Percentiles rank a stretch among this genome's conserved stretches.
phyloP scores from a whole-genome alignment of 1,140 invertebrate genomes.

The Solenopsis invicta region DNA sequence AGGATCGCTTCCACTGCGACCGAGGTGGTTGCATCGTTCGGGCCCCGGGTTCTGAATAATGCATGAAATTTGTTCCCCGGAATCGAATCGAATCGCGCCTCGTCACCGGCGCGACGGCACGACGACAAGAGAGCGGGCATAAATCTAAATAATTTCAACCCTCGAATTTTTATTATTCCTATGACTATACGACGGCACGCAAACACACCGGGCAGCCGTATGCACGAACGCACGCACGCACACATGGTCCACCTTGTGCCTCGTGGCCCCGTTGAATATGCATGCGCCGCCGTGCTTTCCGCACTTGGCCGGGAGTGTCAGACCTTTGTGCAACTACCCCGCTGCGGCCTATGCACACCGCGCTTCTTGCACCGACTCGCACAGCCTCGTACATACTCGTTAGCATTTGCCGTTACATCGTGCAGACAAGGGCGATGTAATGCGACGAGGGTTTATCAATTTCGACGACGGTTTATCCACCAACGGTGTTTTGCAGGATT shows the following conservation, averaged over 20 bases:
- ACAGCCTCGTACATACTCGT: slow-evolving; percentile 28
- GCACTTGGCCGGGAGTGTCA: slow-evolving; percentile 70
- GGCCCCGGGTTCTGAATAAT: slow-evolving; percentile 82
- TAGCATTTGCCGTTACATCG: slow-evolving; percentile 47
- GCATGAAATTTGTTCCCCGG: slow-evolving; percentile 85
- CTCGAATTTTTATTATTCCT: slow-evolving; percentile 84
- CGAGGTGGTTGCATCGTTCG: slow-evolving; percentile 75
- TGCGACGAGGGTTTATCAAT: slow-evolving; percentile 6
- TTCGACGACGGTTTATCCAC: not conserved
- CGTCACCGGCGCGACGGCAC: slow-evolving; percentile 76
- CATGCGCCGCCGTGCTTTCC: slow-evolving; percentile 75
- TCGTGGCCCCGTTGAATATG: slow-evolving; percentile 79
- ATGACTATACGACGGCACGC: slow-evolving; percentile 69
- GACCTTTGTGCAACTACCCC: slow-evolving; percentile 74
- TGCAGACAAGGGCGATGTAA: not conserved
- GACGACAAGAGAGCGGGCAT: slow-evolving; percentile 84
- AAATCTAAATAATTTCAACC: slow-evolving; percentile 86
- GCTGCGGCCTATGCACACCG: slow-evolving; percentile 52
- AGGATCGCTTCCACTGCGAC: slow-evolving; percentile 82
- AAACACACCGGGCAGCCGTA: not conserved
- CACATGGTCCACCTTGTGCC: not conserved
- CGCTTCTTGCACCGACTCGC: slow-evolving; percentile 30
- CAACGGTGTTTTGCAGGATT: not conserved
- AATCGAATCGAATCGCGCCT: slow-evolving; percentile 85
- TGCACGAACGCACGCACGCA: not conserved